phyloP scores from a whole-genome alignment of 1,140 invertebrate species.

The Trichonephila inaurata region DNA sequence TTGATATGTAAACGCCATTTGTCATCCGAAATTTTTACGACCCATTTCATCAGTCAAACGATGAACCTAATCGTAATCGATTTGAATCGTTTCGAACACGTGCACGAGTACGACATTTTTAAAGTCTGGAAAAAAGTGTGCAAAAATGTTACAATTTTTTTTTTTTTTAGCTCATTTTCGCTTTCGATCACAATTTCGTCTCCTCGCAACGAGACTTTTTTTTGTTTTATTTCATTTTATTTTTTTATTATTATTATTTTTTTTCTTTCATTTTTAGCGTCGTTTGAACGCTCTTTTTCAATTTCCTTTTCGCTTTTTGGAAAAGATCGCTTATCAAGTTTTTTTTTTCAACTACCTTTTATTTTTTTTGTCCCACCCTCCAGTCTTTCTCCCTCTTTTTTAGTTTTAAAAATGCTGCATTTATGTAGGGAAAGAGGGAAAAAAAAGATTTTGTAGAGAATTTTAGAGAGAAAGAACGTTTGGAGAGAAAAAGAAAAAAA shows the following conservation, averaged over 20 bases:
- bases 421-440: neutral
- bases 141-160: neutral
- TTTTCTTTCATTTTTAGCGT: neutral
- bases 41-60: constrained; percentile 75
- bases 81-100: constrained; percentile 59
- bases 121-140: constrained; percentile 25
- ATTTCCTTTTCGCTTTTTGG: constrained; percentile 71
- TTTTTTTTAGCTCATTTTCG: constrained; percentile 64
- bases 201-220: constrained; percentile 17
- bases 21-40: constrained; percentile 73
- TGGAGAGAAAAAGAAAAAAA: neutral
- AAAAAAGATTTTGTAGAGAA: constrained; percentile 39
- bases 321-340: constrained; percentile 66
- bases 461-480: neutral
- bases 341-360: constrained; percentile 9
- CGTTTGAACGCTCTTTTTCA: constrained; percentile 67
- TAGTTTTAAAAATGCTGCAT: constrained; percentile 6
- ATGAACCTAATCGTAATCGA: constrained; percentile 74
- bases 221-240: neutral
- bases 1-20: constrained; percentile 76
- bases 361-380: neutral
- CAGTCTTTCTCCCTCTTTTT: neutral
- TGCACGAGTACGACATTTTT: constrained; percentile 58
- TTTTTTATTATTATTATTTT: neutral
- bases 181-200: constrained; percentile 73